Conservation (phyloP, 1,140 invertebrate species). For the Nephila pilipes region DNA sequence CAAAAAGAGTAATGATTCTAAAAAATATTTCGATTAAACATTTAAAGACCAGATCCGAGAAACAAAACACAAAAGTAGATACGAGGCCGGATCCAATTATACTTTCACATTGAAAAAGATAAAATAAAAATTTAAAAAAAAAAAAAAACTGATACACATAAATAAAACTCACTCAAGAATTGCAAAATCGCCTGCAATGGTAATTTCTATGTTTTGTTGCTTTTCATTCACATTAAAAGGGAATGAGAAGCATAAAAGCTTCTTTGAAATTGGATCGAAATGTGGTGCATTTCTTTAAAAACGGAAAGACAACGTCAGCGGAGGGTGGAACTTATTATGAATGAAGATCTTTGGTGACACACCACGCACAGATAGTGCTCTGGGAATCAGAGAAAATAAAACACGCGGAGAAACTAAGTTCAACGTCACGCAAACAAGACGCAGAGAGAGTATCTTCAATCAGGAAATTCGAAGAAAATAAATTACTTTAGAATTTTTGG, state of each 20-base stretch:
- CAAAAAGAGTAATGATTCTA: too few relatives aligned
- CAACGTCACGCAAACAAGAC: background rate
- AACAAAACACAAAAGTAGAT: too few relatives aligned
- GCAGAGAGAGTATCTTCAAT: background rate
- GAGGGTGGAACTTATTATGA: background rate
- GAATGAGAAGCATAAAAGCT: background rate
- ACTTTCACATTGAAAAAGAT: too few relatives aligned
- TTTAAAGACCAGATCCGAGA: too few relatives aligned
- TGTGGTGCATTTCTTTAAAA: conserved; percentile 1
- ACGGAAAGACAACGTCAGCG: background rate
- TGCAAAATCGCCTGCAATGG: background rate
- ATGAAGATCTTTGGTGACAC: conserved; percentile 12
- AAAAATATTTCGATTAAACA: too few relatives aligned
- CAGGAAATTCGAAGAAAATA: background rate
- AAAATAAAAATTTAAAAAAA: too few relatives aligned
- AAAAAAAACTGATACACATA: background rate
- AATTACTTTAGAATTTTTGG: conserved; percentile 25
- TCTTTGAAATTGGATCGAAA: background rate
- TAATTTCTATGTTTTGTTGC: background rate
- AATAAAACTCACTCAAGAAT: background rate
- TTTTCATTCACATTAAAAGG: background rate
- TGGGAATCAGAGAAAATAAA: background rate
- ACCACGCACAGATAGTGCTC: background rate
- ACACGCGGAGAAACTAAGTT: background rate
- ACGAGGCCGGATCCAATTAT: too few relatives aligned